Percentiles rank a stretch among this genome's conserved stretches.
These are phyloP conservation scores for Eurytoma californica DNA, from an alignment of 2,888 invertebrate genomes.

Conservation along the genomic window DNA sequence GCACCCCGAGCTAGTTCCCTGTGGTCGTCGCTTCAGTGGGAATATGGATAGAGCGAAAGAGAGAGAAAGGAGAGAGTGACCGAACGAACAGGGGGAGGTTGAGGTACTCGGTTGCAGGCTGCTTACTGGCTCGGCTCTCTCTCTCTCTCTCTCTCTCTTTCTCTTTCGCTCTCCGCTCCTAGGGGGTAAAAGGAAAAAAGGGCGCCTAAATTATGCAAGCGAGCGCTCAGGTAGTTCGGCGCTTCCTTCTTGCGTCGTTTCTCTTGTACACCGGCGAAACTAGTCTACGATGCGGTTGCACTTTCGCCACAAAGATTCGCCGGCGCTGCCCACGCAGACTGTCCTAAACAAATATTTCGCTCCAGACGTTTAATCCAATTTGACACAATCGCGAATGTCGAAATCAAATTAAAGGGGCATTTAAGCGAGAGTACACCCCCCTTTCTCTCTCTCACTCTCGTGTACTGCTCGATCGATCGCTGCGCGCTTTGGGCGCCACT, in stretches of 20 bases:
- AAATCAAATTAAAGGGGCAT: constrained; percentile 69
- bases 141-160: constrained; percentile 37
- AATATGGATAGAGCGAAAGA: background rate
- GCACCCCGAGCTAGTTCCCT: constrained; percentile 59
- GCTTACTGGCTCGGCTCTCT: background rate
- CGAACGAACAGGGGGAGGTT: background rate
- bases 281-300: background rate
- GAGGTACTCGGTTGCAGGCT: background rate
- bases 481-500: constrained; percentile 1
- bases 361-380: constrained; percentile 66
- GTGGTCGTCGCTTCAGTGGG: constrained; percentile 5
- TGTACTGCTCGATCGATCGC: constrained; percentile 55
- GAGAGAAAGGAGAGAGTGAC: background rate
- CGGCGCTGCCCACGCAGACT: constrained; percentile 28
- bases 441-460: background rate
- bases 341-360: constrained; percentile 70
- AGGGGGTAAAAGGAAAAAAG: constrained; percentile 59
- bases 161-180: constrained; percentile 24
- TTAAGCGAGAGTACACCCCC: constrained; percentile 57
- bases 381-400: constrained; percentile 64
- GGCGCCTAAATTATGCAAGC: constrained; percentile 69
- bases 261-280: background rate
- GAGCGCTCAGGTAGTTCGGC: constrained; percentile 68
- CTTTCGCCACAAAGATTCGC: background rate
- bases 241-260: constrained; percentile 60